Conservation (phyloP, 2,888 invertebrate genomes). For the Ashinkailepas kermadecensis region DNA sequence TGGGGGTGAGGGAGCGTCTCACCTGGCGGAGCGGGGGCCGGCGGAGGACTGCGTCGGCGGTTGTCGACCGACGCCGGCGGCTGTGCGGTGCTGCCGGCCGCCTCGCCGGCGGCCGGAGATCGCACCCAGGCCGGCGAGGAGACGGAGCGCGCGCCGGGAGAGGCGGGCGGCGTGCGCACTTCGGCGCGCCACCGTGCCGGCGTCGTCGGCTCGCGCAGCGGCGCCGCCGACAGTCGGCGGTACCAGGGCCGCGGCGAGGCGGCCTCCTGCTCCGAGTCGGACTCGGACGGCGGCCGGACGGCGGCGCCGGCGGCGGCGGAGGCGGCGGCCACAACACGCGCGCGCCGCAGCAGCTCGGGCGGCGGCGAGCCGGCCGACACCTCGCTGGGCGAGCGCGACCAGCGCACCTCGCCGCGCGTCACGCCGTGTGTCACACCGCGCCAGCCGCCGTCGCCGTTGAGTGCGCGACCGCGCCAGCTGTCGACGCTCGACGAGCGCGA, state of each 20-base stretch:
- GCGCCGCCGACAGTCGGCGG: conserved; percentile 57
- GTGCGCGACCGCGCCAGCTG: conserved; percentile 16
- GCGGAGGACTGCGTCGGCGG: background rate
- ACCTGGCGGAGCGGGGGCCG: background rate
- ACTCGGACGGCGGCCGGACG: background rate
- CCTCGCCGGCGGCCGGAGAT: conserved; percentile 41
- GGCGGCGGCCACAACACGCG: conserved; percentile 78
- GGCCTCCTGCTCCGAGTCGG: conserved; percentile 25
- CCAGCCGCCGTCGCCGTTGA: conserved; percentile 19
- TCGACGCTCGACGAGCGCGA: conserved; percentile 8
- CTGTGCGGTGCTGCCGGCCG: conserved; percentile 39
- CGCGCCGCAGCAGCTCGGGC: conserved; percentile 95
- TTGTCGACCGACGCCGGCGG: conserved; percentile 26
- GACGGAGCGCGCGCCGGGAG: conserved; percentile 40
- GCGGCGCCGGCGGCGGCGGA: conserved; percentile 57
- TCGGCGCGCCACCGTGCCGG: conserved; percentile 55
- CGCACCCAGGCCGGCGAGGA: conserved; percentile 39
- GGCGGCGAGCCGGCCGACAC: conserved; percentile 33
- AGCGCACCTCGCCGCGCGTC: background rate
- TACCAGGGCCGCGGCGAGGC: conserved; percentile 60
- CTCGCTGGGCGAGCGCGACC: conserved; percentile 9
- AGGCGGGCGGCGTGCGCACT: conserved; percentile 41
- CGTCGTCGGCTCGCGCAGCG: conserved; percentile 50
- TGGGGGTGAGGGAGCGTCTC: background rate
- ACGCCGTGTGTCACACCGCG: background rate